phyloP scores from a whole-genome alignment of 2,113 vertebrate genomes.

The Nansenia antarctica region DNA sequence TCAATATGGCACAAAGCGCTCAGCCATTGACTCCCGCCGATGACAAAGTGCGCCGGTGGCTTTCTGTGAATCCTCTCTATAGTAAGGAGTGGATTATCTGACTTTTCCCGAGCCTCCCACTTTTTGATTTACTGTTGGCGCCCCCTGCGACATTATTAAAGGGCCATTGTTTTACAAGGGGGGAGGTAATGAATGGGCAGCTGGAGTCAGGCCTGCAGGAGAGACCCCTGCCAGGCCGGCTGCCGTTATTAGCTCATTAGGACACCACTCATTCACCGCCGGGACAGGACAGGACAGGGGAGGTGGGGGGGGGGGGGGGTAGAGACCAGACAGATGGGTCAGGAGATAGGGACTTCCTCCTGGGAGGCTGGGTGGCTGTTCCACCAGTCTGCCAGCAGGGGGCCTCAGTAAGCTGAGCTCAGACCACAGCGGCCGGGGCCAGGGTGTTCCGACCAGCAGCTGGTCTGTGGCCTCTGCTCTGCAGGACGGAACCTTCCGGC shows the following conservation, averaged over 20 bases:
- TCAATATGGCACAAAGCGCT: slow-evolving; percentile 77
- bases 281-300: slow-evolving; percentile 2
- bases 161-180: slow-evolving; percentile 69
- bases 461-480: slow-evolving; percentile 13
- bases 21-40: slow-evolving; percentile 63
- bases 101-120: slow-evolving; percentile 51
- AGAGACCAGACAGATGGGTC: not conserved
- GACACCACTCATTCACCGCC: slow-evolving; percentile 49
- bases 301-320: too few species aligned
- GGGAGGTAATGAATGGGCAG: slow-evolving; percentile 57
- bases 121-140: slow-evolving; percentile 74
- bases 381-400: slow-evolving; percentile 59
- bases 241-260: slow-evolving; percentile 61
- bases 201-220: slow-evolving; percentile 43
- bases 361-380: not conserved
- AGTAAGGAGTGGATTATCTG: slow-evolving; percentile 72
- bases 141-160: slow-evolving; percentile 64
- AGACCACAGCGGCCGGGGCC: not conserved
- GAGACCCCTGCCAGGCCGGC: slow-evolving; percentile 26
- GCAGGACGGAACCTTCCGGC: not conserved
- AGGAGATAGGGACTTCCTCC: not conserved
- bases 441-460: not conserved
- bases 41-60: slow-evolving; percentile 64
- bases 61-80: slow-evolving; percentile 47
- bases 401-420: slow-evolving; percentile 56